phyloP scores from a whole-genome alignment of 2,888 invertebrate species.

The Drosophila antonietae region DNA sequence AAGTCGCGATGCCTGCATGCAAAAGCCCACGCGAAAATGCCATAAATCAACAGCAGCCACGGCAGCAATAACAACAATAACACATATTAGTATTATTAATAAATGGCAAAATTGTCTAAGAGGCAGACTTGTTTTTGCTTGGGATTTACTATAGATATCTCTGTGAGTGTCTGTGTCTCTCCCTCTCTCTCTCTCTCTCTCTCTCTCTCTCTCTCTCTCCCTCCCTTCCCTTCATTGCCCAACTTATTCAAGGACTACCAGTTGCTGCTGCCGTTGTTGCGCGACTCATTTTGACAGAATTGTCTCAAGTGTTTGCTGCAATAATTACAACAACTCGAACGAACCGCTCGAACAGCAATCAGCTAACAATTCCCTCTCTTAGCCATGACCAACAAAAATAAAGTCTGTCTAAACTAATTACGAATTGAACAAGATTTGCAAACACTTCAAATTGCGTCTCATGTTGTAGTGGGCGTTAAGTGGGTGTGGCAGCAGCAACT shows the following conservation, averaged over 20 bases:
- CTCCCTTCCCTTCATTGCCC: not conserved
- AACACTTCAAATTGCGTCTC: not conserved
- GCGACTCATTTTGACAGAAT: constrained; percentile 53
- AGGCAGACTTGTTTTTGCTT: constrained; percentile 16
- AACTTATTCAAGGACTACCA: constrained; percentile 65
- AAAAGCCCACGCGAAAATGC: constrained; percentile 33
- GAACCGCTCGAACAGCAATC: constrained; percentile 2
- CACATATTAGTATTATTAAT: constrained; percentile 6
- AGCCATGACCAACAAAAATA: constrained; percentile 45
- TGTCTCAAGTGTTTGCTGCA: constrained; percentile 35
- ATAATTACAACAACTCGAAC: constrained; percentile 29
- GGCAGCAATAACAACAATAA: constrained; percentile 10
- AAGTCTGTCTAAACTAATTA: constrained; percentile 16
- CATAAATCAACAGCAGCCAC: constrained; percentile 47
- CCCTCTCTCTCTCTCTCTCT: not conserved
- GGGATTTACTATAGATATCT: not conserved
- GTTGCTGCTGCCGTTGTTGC: constrained; percentile 26
- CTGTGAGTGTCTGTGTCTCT: not conserved
- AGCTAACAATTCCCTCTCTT: constrained; percentile 5
- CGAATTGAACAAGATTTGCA: not conserved
- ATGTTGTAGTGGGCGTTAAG: not conserved
- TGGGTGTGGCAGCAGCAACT: not conserved
- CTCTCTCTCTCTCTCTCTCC: too few relatives aligned
- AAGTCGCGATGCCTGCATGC: not conserved
- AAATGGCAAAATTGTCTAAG: constrained; percentile 35